Evolutionary conservation across 2,113 vertebrate genomes (phyloP).

Genomic region (Axis porcinus): DNA sequence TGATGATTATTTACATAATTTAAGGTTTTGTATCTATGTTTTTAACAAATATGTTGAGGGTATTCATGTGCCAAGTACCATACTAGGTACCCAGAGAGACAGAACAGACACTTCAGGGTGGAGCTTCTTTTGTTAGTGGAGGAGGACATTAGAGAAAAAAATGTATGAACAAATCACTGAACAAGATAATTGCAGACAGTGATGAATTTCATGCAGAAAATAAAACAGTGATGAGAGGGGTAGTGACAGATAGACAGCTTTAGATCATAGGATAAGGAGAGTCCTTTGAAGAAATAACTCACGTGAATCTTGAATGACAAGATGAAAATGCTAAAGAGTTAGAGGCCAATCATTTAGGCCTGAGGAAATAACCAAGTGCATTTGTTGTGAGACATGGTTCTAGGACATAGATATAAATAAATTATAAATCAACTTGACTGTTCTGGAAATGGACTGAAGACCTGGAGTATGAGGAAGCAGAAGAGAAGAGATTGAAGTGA

Average conservation of each 20-base stretch:
- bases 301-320: background rate
- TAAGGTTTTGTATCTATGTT: background rate
- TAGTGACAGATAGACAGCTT: background rate
- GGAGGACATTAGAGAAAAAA: background rate
- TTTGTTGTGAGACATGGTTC: background rate
- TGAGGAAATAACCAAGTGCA: background rate
- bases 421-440: background rate
- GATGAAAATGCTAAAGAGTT: background rate
- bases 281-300: background rate
- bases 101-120: fast-evolving
- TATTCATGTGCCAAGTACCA: background rate
- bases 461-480: background rate
- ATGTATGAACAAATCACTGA: background rate
- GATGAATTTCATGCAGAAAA: background rate
- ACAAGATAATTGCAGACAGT: background rate
- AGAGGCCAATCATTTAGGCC: background rate
- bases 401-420: background rate
- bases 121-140: background rate
- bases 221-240: background rate
- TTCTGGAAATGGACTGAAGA: background rate
- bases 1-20: background rate
- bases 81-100: fast-evolving
- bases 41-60: background rate
- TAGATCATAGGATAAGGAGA: background rate
- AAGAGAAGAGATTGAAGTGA: background rate